Conservation (phyloP, 2,888 invertebrate genomes). For the Phaonia tiefii region DNA sequence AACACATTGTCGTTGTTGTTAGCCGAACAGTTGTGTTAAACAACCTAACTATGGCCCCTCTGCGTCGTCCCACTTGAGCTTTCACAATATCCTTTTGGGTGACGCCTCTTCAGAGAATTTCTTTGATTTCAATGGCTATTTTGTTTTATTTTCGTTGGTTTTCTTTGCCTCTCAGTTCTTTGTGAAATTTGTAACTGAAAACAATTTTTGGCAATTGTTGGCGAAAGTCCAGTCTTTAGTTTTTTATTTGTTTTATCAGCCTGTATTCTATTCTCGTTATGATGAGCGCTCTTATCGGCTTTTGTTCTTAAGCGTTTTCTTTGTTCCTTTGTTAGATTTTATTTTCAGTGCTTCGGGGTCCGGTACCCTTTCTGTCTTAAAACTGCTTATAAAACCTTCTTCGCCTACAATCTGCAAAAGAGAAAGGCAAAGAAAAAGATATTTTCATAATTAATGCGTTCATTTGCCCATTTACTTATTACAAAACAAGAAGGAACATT, state of each 20-base stretch:
- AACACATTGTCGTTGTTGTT: slow-evolving; percentile 44
- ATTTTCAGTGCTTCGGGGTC: slow-evolving; percentile 10
- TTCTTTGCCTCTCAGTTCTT: slow-evolving; percentile 11
- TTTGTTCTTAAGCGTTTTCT: slow-evolving; percentile 40
- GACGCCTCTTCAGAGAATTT: background rate
- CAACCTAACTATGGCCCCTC: slow-evolving; percentile 17
- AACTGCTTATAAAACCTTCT: slow-evolving; percentile 21
- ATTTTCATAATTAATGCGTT: slow-evolving; percentile 45
- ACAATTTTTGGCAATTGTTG: slow-evolving; percentile 32
- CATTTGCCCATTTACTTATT: slow-evolving; percentile 23
- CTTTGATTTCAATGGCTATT: slow-evolving; percentile 24
- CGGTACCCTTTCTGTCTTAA: slow-evolving; percentile 34
- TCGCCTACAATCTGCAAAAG: slow-evolving; percentile 32
- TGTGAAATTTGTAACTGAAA: slow-evolving; percentile 4
- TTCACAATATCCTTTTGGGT: background rate
- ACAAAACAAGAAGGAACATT: background rate
- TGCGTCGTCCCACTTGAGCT: background rate
- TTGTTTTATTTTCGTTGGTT: background rate
- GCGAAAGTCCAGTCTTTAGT: slow-evolving; percentile 12
- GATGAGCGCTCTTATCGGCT: slow-evolving; percentile 7
- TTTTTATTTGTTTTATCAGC: slow-evolving; percentile 27
- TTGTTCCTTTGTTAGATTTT: slow-evolving; percentile 24
- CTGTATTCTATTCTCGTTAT: slow-evolving; percentile 8
- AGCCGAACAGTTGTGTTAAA: background rate
- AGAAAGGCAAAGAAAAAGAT: slow-evolving; percentile 20